Evolutionary conservation across 2,113 vertebrate genomes (phyloP).

Genomic region (Microtus montanus): DNA sequence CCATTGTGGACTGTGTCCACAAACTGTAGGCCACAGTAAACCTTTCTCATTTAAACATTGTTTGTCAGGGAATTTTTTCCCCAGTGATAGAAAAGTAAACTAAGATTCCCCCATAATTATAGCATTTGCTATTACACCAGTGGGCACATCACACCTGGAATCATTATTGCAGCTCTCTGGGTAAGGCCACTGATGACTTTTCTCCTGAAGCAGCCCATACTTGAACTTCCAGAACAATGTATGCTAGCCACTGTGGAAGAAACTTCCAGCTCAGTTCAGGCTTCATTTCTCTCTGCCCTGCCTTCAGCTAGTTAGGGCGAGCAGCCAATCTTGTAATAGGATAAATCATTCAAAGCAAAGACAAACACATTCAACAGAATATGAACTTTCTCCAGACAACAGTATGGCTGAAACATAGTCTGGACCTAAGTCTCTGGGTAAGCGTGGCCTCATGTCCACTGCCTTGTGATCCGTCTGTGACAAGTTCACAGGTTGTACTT

Average conservation of each 20-base stretch:
- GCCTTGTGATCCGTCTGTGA: fast-evolving
- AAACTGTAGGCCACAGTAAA: background rate
- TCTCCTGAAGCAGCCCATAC: background rate
- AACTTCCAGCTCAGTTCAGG: background rate
- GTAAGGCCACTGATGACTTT: background rate
- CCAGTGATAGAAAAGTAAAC: background rate
- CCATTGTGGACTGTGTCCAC: background rate
- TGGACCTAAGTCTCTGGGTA: background rate
- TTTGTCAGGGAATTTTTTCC: background rate
- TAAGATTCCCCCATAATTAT: background rate
- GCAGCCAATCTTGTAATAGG: background rate
- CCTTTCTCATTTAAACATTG: background rate
- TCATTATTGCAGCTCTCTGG: background rate
- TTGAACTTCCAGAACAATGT: background rate
- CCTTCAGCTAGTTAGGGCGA: too few species aligned
- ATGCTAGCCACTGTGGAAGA: background rate
- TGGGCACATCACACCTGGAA: background rate
- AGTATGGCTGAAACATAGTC: background rate
- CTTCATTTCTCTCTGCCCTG: background rate
- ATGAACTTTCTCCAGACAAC: background rate
- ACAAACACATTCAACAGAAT: background rate
- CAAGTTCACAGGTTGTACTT: fast-evolving
- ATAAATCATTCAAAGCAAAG: background rate
- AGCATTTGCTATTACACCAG: background rate
- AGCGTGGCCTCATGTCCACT: background rate